Evolutionary conservation across 2,797 vertebrate species (phyloP).

Genomic region (Austrolebias charrua): DNA sequence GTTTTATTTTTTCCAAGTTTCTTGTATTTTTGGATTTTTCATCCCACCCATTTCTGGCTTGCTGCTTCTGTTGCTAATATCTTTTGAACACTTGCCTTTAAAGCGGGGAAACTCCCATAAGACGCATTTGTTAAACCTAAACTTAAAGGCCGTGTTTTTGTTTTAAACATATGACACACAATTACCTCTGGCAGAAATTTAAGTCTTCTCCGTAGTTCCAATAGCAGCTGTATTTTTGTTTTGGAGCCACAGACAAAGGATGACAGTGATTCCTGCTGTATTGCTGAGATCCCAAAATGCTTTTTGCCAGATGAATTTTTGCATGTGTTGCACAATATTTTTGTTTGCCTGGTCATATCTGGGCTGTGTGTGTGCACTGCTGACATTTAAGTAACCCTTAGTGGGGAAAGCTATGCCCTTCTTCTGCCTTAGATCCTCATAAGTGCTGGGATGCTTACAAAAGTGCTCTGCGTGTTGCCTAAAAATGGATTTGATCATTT

Average conservation of each 20-base stretch:
- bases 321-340: neutral
- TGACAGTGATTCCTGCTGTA: neutral
- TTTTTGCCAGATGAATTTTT: conserved; percentile 5
- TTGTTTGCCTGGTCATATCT: neutral
- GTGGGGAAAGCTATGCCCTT: conserved; percentile 9
- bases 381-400: conserved; percentile 7
- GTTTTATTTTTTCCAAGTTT: conserved; percentile 23
- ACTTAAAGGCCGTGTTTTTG: conserved; percentile 20
- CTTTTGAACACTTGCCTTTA: conserved; percentile 31
- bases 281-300: conserved; percentile 6
- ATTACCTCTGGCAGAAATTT: conserved; percentile 20
- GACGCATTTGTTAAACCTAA: conserved; percentile 67
- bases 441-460: conserved; percentile 11
- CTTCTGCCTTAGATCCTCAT: neutral
- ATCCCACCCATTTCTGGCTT: conserved; percentile 55
- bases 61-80: conserved; percentile 64
- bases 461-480: conserved; percentile 12
- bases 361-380: conserved; percentile 1
- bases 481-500: conserved; percentile 23
- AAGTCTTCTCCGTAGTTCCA: conserved; percentile 1
- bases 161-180: conserved; percentile 6
- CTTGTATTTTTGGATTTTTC: conserved; percentile 48
- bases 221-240: conserved; percentile 23
- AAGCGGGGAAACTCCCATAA: conserved; percentile 62
- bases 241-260: conserved; percentile 16